Base-by-base conservation (phyloP, 23 tunicate genomes). In the Botrylloides violaceus region DNA sequence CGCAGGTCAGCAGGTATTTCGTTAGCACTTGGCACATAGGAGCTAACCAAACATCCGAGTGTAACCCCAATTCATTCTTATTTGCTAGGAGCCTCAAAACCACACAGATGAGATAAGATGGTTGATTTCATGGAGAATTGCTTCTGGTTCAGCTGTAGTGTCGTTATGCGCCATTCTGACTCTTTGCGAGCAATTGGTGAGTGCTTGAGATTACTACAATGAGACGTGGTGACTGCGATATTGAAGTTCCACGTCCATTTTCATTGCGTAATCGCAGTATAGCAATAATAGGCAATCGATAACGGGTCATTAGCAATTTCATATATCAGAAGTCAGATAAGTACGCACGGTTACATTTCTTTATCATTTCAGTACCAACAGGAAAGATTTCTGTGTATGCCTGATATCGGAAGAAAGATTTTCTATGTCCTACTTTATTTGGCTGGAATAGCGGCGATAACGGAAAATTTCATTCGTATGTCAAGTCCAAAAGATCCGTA, bases 61-160 rank as follows among this genome's bases (percentile, higher is more conserved):
- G n/a, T n/a, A n/a, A n/a, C n/a, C n/a, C n/a, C n/a, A n/a, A n/a
- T n/a, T n/a, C n/a, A n/a, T n/a, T n/a, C n/a, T n/a, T n/a, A n/a
- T n/a, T n/a, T n/a, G n/a, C n/a, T n/a, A n/a, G n/a, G n/a, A n/a
- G n/a, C n/a, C n/a, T n/a, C n/a, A n/a, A n/a, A n/a, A n/a, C n/a
- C n/a, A n/a, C n/a, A n/a, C n/a, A n/a, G n/a, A n/a, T n/a, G 65
- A 58, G 19, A 32, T 71, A 80, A 65, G 72, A 25, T 85, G 93
- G 93, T 29, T 79, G 28, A 81, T 85, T 2, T 49, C 79, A 18
- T 85, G 93, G 93, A 66, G 93, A 48, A 20, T 79, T 29, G 84
- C 80, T 4, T 70, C 84, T 19, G 74, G 68, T 3, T 20, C 79
- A 12, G 65, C 81, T 3, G 72, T 64, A 22, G 62, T 35, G 1